Evolutionary conservation across 30 jellyfish, hydroid and myxozoan genomes (phyloP), one percentile per base, ranked within the genome.

Genomic region (Chironex yamaguchii): DNA sequence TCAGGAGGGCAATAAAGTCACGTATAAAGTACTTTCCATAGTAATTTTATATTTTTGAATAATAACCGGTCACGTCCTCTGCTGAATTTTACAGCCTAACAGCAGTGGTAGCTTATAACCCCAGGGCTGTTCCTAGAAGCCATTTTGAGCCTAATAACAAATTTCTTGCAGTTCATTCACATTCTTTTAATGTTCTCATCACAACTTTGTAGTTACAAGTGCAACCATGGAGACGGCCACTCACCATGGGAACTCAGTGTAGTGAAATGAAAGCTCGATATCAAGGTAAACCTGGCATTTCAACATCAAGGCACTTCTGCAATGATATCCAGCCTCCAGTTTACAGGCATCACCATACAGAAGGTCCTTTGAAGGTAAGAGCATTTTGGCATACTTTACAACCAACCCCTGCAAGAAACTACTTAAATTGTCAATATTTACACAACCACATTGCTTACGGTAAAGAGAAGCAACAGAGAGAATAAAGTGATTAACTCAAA

Each of bases 211-310:
- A 92, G 98, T 86, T 92, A 28, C 95, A 92, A 81, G 96, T 86
- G 51, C 79, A 86, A 54, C 98, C 98, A 26, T 89, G 95, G 96
- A 35, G 94, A 36, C 51, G 77, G 35, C 92, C 96, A 12, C 76
- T 92, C 25, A 92, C 98, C 50, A 92, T 92, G 96, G 98, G 95
- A 12, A 86, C 86, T 53, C 98, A 92, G 53, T 48, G 78, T 2
- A 86, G 97, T 65, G 98, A 92, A 71, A 92, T 92, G 98, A 87
- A 92, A 68, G 80, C 96, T 12, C 87, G 80, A 50, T 92, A 58
- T 70, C 53, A 74, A 14, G 97, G 90, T 17, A 81, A 49, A 54
- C 81, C 92, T 20, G 97, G 92, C 33, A 85, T 92, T 21, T 50
- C 90, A n/a, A 26, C 64, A 71, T 78, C 96, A 50, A 77, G 96